Conservation (phyloP, 1,140 invertebrate genomes). For the Orius insidiosus region DNA sequence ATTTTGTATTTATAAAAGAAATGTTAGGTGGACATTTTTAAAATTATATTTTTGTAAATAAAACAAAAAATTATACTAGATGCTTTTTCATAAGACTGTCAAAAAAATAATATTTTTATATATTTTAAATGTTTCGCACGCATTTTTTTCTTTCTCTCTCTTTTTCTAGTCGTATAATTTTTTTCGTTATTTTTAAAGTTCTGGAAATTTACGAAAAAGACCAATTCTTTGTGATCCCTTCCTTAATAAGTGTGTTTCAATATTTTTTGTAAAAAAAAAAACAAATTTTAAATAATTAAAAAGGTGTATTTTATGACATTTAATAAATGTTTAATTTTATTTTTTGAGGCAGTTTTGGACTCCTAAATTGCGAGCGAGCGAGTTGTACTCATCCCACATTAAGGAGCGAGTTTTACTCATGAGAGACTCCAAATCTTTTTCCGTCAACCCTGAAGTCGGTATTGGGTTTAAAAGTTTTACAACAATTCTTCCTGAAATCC, state of each 20-base stretch:
- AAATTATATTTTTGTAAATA: not conserved
- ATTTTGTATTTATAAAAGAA: not conserved
- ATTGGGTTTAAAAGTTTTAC: conserved; percentile 62
- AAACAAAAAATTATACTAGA: not conserved
- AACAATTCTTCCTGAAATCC: conserved; percentile 54
- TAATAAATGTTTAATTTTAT: conserved; percentile 9
- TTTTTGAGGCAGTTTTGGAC: too few relatives aligned
- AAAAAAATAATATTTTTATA: not conserved
- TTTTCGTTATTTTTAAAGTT: not conserved
- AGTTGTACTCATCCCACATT: conserved; percentile 9
- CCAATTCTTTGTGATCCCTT: not conserved
- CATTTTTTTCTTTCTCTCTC: not conserved
- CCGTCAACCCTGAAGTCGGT: conserved; percentile 51
- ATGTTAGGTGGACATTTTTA: not conserved
- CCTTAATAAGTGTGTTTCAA: not conserved
- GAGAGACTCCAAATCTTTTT: conserved; percentile 48
- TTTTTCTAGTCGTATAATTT: not conserved
- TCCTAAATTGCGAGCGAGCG: not conserved
- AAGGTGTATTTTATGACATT: not conserved
- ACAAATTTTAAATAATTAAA: too few relatives aligned
- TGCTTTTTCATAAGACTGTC: not conserved
- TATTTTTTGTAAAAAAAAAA: not conserved
- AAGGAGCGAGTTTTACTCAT: conserved; percentile 32
- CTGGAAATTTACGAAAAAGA: not conserved
- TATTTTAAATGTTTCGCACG: not conserved